Conservation (phyloP, 2,113 vertebrate species). For the Elanus axillaris region DNA sequence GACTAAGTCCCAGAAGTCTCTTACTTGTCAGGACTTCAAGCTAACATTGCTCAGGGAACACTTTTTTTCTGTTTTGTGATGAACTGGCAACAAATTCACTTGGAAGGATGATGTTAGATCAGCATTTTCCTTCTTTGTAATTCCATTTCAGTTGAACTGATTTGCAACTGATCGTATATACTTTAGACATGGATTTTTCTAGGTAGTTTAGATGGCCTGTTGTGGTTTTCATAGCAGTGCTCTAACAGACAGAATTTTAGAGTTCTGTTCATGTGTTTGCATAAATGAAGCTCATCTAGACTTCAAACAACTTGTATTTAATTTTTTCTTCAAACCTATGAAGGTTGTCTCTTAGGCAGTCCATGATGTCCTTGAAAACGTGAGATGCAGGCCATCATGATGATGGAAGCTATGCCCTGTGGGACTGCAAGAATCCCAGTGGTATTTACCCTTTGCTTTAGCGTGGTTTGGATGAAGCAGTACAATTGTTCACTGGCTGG, state of each 20-base stretch:
- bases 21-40: background rate
- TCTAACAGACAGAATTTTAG: background rate
- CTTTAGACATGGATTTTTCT: background rate
- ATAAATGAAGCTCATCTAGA: background rate
- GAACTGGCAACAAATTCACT: background rate
- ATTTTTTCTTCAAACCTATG: background rate
- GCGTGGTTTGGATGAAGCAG: background rate
- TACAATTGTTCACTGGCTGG: background rate
- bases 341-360: background rate
- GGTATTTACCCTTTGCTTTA: background rate
- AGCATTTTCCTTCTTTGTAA: background rate
- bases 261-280: background rate
- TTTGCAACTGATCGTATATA: background rate
- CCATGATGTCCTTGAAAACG: background rate
- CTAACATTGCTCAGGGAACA: background rate
- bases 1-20: background rate
- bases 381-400: background rate
- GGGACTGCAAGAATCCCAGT: background rate
- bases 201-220: background rate
- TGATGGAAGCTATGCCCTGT: accelerated
- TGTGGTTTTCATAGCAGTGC: background rate
- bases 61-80: background rate
- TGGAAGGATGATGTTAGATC: background rate
- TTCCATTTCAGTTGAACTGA: background rate
- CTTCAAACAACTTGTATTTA: background rate